These are phyloP conservation scores for Parasteatoda tepidariorum DNA, from an alignment of 1,140 invertebrate species.

Conservation along the genomic window DNA sequence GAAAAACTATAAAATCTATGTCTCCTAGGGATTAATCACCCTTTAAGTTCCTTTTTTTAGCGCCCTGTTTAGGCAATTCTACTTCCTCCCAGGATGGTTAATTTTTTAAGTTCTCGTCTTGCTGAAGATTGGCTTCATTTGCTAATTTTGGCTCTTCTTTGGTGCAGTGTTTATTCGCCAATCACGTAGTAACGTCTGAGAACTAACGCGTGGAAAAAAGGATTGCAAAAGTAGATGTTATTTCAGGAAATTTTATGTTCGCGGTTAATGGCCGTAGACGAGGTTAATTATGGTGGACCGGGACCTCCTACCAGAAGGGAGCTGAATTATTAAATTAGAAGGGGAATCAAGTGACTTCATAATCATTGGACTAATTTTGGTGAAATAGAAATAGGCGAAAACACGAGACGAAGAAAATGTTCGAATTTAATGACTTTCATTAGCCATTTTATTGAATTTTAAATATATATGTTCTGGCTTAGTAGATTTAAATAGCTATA, in stretches of 20 bases:
- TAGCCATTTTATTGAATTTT: no score
- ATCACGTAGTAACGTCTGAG: background rate
- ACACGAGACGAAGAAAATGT: no score
- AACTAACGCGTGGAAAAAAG: background rate
- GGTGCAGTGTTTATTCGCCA: background rate
- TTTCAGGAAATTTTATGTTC: constrained; percentile 9
- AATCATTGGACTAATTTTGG: background rate
- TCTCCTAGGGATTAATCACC: constrained; percentile 20
- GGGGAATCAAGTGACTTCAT: background rate
- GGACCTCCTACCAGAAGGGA: background rate
- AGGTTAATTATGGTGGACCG: background rate
- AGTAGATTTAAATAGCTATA: no score
- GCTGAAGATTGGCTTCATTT: background rate
- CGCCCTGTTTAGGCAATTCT: no score
- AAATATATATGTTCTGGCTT: no score
- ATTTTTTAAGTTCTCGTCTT: no score
- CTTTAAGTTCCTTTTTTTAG: constrained; percentile 40
- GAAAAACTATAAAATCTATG: constrained; percentile 31
- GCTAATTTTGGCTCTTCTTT: constrained; percentile 1
- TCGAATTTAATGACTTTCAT: no score
- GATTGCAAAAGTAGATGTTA: background rate
- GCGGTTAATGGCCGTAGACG: background rate
- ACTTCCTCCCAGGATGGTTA: no score
- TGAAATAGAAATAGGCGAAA: no score
- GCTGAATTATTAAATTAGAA: constrained; percentile 11